These are phyloP conservation scores for Heliocidaris erythrogramma DNA, from an alignment of 35 echinoderm and acorn worm genomes.

Conservation along the genomic window DNA sequence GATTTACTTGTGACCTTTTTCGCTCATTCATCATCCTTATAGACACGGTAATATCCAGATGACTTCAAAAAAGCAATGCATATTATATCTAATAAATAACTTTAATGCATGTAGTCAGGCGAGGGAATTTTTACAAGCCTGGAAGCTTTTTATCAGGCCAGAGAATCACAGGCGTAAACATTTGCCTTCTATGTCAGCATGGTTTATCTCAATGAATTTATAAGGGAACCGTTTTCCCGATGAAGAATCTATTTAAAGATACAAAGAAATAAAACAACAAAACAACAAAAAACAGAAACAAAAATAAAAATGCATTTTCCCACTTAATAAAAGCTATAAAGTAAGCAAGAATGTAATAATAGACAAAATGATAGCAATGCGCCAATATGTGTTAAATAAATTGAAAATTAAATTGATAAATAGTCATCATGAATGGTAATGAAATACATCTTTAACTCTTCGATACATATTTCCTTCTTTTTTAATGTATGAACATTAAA, in stretches of 20 bases:
- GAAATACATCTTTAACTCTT: too few species aligned
- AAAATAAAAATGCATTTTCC: neutral
- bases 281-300: neutral
- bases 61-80: neutral
- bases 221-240: neutral
- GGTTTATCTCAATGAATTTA: neutral
- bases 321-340: too few species aligned
- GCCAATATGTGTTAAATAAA: too few species aligned
- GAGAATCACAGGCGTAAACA: neutral
- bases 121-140: neutral
- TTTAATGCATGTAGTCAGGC: neutral
- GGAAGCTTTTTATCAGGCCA: neutral
- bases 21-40: neutral
- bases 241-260: neutral
- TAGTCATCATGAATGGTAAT: too few species aligned
- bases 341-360: too few species aligned
- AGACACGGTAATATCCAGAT: neutral
- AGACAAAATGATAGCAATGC: too few species aligned
- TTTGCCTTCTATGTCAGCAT: neutral
- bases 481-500: too few species aligned
- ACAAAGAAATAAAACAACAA: neutral
- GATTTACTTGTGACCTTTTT: slow-evolving; percentile 7
- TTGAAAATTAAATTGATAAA: too few species aligned
- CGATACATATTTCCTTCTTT: too few species aligned
- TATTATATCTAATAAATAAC: neutral